Conservation (phyloP, 2,113 vertebrate genomes). For the Galeopterus variegatus region DNA sequence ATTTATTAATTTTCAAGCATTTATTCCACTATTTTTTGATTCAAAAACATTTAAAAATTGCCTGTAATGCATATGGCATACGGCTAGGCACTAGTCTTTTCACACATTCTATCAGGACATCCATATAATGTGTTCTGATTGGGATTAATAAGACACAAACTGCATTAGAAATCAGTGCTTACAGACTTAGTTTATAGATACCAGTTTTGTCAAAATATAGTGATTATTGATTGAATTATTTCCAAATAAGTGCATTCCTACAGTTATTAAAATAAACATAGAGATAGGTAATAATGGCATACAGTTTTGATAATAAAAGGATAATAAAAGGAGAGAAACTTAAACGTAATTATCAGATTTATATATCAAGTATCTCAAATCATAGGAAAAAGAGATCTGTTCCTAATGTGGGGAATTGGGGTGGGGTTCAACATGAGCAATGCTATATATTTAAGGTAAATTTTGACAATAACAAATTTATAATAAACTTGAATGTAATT, state of each 20-base stretch:
- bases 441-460: not conserved
- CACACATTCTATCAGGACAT: not conserved
- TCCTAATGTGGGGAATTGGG: not conserved
- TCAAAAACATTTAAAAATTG: not conserved
- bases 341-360: constrained; percentile 30
- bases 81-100: not conserved
- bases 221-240: constrained; percentile 18
- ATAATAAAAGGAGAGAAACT: not conserved
- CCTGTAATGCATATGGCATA: not conserved
- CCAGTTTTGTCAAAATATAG: not conserved
- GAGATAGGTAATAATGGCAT: not conserved
- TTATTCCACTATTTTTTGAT: not conserved
- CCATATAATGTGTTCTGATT: not conserved
- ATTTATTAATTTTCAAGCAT: not conserved
- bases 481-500: not conserved
- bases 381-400: not conserved
- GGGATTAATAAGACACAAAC: not conserved
- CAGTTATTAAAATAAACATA: not conserved
- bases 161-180: not conserved
- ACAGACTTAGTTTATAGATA: not conserved
- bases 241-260: not conserved
- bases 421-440: not conserved
- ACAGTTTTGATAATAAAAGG: constrained; percentile 9
- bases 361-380: not conserved
- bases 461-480: not conserved